Conservation (phyloP, 2,888 invertebrate species). For the Crioceris asparagi region DNA sequence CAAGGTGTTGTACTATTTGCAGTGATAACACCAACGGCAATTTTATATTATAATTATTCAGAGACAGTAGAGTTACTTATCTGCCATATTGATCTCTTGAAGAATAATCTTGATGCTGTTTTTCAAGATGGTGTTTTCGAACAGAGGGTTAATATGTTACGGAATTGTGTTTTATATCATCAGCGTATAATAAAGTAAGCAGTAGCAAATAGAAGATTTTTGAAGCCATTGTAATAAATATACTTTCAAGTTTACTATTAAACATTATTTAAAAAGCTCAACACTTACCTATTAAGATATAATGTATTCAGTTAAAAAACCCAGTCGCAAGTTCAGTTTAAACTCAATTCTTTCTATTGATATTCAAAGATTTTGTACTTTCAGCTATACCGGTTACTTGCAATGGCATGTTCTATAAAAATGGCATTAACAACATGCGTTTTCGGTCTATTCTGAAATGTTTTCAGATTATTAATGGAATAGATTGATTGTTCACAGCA, state of each 20-base stretch:
- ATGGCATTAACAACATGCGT: no score
- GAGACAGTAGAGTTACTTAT: slow-evolving; percentile 1
- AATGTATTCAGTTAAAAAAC: not conserved
- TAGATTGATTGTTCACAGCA: no score
- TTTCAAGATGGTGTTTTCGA: not conserved
- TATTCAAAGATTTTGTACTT: no score
- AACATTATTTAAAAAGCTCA: no score
- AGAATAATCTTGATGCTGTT: not conserved
- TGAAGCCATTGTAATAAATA: no score
- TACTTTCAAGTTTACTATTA: no score
- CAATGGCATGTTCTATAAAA: no score
- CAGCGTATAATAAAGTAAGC: not conserved
- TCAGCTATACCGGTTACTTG: no score
- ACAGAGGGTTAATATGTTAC: not conserved
- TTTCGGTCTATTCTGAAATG: no score
- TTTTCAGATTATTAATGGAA: no score
- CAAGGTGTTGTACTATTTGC: not conserved
- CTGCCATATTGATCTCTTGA: slow-evolving; percentile 4
- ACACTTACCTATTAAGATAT: not conserved
- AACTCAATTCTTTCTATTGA: no score
- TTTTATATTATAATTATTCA: not conserved
- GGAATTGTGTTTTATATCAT: slow-evolving; percentile 1
- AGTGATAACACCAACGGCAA: not conserved
- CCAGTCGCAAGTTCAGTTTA: not conserved
- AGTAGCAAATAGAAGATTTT: not conserved